Evolutionary conservation across 2,797 vertebrate species (phyloP).

Genomic region (Oceanodroma leucorhoa): DNA sequence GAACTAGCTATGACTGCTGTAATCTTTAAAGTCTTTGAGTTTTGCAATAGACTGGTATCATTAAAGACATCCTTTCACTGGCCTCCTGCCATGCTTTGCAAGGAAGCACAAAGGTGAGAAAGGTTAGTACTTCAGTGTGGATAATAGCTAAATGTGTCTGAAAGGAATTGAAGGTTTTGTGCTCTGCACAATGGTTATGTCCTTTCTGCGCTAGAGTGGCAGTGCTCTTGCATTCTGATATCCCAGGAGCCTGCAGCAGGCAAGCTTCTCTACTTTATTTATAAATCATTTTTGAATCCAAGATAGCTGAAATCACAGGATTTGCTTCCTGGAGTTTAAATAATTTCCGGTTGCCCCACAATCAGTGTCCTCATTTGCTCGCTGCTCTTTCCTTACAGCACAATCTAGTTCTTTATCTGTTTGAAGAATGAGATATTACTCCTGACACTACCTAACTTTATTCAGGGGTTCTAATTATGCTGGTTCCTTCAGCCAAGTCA

Average conservation of each 20-base stretch:
- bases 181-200: slow-evolving; percentile 12
- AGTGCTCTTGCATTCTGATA: neutral
- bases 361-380: neutral
- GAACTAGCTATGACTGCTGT: slow-evolving; percentile 10
- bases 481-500: neutral
- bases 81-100: slow-evolving; percentile 19
- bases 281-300: slow-evolving; percentile 12
- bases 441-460: neutral
- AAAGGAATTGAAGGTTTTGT: slow-evolving; percentile 37
- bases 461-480: neutral
- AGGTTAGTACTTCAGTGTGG: slow-evolving; percentile 38
- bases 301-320: slow-evolving; percentile 1
- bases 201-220: neutral
- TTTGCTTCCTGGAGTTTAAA: slow-evolving; percentile 23
- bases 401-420: neutral
- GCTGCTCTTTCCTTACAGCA: neutral
- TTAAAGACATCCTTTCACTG: slow-evolving; percentile 22
- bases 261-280: slow-evolving; percentile 7
- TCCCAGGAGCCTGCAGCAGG: neutral
- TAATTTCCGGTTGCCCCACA: neutral
- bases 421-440: neutral
- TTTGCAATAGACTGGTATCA: slow-evolving; percentile 2
- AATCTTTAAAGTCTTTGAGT: slow-evolving; percentile 13
- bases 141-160: slow-evolving; percentile 38
- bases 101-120: slow-evolving; percentile 40